A percentile compares a stretch with the other conserved stretches of the same genome.
phyloP scores from a whole-genome alignment of 2,113 vertebrate genomes.

The Ariopsis seemanni region DNA sequence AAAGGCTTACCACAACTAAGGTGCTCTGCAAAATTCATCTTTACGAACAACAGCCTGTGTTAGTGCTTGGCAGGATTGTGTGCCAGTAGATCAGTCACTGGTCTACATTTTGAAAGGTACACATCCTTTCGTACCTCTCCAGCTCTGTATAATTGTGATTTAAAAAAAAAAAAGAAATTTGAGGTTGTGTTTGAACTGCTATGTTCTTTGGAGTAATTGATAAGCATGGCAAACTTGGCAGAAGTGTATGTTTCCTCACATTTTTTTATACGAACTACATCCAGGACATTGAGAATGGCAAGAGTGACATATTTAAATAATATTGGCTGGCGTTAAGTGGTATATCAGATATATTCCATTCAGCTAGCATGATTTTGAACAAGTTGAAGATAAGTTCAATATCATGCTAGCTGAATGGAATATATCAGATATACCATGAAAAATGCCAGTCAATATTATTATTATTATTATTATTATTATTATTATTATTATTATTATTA shows the following conservation, averaged over 20 bases:
- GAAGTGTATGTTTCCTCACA: conserved; percentile 19
- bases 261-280: too few species aligned
- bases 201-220: neutral
- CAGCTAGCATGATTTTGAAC: too few species aligned
- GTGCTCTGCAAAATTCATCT: neutral
- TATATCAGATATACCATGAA: too few species aligned
- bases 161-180: neutral
- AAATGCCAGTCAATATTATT: too few species aligned
- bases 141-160: neutral
- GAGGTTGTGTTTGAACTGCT: conserved; percentile 8
- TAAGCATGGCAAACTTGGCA: neutral
- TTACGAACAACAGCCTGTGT: neutral
- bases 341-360: too few species aligned
- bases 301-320: too few species aligned
- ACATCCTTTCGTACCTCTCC: neutral
- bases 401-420: too few species aligned
- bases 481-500: too few species aligned
- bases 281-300: too few species aligned
- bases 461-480: too few species aligned
- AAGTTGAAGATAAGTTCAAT: too few species aligned
- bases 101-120: conserved; percentile 19
- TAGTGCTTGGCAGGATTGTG: neutral
- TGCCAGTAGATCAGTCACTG: conserved; percentile 29
- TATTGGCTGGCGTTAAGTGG: too few species aligned
- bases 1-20: neutral